phyloP scores from a whole-genome alignment of 2,888 invertebrate genomes.

The Hydraecia micacea region DNA sequence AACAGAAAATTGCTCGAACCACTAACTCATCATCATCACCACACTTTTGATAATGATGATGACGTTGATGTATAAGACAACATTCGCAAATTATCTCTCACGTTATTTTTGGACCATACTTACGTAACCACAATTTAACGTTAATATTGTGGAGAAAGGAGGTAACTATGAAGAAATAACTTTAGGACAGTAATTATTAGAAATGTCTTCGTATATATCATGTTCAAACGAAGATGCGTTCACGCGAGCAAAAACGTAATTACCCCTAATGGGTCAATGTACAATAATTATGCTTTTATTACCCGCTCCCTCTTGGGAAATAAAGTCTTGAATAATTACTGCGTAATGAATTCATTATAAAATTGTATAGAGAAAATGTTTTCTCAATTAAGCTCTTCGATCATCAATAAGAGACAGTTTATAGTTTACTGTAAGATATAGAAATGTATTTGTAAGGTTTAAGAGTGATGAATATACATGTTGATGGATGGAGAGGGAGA shows the following conservation, averaged over 20 bases:
- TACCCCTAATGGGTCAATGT: constrained; percentile 47
- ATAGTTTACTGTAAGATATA: background rate
- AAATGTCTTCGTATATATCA: constrained; percentile 45
- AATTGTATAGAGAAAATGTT: background rate
- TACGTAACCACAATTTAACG: constrained; percentile 45
- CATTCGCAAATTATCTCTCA: constrained; percentile 38
- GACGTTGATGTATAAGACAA: constrained; percentile 23
- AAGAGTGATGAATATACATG: too few relatives aligned
- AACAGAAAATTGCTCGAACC: constrained; percentile 30
- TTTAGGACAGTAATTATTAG: constrained; percentile 39
- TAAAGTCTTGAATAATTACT: constrained; percentile 38
- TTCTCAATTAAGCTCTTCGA: background rate
- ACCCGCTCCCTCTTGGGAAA: constrained; percentile 6
- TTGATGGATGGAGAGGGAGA: too few relatives aligned
- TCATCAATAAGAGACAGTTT: background rate
- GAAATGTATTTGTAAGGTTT: too few relatives aligned
- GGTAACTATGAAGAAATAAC: constrained; percentile 35
- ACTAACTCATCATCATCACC: constrained; percentile 40
- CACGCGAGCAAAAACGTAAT: constrained; percentile 51
- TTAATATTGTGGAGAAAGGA: constrained; percentile 61
- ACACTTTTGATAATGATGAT: constrained; percentile 41
- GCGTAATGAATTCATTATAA: constrained; percentile 24
- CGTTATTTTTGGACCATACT: constrained; percentile 43
- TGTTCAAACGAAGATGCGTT: constrained; percentile 41
- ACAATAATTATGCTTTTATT: constrained; percentile 44